Conservation (phyloP, 2,113 vertebrate species). For the Oenanthe melanoleuca region DNA sequence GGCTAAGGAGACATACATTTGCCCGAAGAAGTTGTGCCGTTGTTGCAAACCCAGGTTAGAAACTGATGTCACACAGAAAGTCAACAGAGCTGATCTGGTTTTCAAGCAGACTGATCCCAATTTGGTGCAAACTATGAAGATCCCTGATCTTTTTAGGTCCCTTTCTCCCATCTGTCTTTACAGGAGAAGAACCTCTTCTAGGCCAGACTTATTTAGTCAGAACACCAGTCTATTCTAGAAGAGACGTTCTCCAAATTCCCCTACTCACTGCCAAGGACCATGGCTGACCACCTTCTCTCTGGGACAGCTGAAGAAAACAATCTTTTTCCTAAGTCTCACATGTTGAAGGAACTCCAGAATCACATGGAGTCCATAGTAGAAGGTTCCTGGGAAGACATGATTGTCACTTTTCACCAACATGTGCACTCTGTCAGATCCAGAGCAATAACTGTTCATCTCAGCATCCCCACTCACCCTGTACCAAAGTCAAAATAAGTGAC, state of each 20-base stretch:
- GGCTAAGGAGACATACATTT: neutral
- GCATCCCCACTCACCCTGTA: neutral
- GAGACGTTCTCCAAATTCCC: neutral
- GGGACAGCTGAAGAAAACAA: neutral
- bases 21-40: neutral
- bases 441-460: neutral
- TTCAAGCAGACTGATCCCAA: neutral
- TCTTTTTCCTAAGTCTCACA: neutral
- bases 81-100: neutral
- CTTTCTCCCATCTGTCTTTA: neutral
- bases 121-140: neutral
- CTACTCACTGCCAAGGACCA: neutral
- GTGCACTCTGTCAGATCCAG: neutral
- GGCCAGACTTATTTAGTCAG: neutral
- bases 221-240: neutral
- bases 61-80: neutral
- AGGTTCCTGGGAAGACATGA: neutral
- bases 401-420: neutral
- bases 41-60: neutral
- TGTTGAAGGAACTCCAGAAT: neutral
- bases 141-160: neutral
- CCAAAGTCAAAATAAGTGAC: neutral
- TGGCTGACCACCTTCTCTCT: neutral
- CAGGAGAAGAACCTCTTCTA: neutral
- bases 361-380: neutral